Conservation (phyloP, 2,888 invertebrate species). For the Lamellibrachia satsuma region DNA sequence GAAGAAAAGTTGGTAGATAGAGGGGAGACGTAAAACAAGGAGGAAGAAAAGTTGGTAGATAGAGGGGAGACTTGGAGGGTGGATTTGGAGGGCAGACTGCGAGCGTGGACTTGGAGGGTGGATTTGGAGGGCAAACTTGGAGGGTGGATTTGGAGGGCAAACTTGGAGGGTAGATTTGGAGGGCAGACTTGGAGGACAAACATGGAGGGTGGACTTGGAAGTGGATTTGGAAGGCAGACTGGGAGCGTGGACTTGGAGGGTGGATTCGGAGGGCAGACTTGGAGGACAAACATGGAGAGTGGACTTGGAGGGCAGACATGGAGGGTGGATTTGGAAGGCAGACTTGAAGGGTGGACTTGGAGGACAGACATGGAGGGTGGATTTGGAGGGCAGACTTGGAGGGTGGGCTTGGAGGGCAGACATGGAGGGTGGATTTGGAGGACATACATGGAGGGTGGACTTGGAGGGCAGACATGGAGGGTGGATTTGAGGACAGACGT, state of each 20-base stretch:
- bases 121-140: background rate
- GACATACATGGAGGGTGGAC: no score
- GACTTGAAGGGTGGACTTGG: no score
- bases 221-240: background rate
- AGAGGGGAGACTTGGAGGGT: background rate
- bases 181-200: background rate
- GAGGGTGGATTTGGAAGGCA: no score
- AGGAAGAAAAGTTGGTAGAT: background rate
- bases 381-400: background rate
- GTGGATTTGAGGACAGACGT: background rate
- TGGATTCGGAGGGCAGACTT: no score
- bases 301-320: no score
- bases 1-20: background rate
- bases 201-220: background rate
- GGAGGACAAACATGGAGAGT: no score
- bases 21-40: background rate
- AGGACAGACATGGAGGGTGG: no score
- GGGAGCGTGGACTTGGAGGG: background rate
- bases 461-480: background rate
- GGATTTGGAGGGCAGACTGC: background rate
- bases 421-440: background rate
- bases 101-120: background rate
- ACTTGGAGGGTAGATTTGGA: background rate
- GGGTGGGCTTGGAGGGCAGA: no score
- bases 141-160: slow-evolving; percentile 1